Evolutionary conservation across 2,113 vertebrate species (phyloP).

Genomic region (Procavia capensis): DNA sequence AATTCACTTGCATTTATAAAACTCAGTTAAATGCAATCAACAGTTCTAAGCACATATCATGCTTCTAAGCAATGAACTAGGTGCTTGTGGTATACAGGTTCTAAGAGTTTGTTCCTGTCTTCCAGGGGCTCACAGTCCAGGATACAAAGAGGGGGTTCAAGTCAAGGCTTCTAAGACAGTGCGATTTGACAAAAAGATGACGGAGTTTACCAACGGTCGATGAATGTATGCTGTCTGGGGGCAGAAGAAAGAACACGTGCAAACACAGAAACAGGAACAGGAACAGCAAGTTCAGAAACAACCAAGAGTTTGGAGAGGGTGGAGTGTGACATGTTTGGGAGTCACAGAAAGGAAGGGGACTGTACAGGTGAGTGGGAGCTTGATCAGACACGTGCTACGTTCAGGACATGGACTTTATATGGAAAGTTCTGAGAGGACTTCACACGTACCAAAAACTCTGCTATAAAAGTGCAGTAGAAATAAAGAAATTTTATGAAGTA

Average conservation of each 20-base stretch:
- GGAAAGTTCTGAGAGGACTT: neutral
- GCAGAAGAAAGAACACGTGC: neutral
- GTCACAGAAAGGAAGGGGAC: neutral
- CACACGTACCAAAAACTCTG: neutral
- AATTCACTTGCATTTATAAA: neutral
- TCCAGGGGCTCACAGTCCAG: neutral
- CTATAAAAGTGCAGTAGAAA: neutral
- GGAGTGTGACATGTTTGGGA: rapidly evolving
- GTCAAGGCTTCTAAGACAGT: neutral
- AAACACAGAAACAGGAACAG: neutral
- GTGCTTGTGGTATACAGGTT: neutral
- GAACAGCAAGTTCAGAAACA: neutral
- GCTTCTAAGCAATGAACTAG: neutral
- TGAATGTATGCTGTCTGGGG: neutral
- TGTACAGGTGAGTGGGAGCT: rapidly evolving
- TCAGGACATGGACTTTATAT: neutral
- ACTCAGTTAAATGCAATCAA: neutral
- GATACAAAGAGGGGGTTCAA: neutral
- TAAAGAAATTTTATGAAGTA: neutral
- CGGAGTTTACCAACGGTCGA: neutral
- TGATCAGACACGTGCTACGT: neutral
- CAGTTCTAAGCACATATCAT: neutral
- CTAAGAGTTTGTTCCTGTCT: neutral
- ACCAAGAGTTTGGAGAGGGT: neutral
- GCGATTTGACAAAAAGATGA: neutral